Percentiles rank a stretch among this genome's conserved stretches.
phyloP scores from a whole-genome alignment of 2,113 vertebrate genomes.

The Chaenogobius annularis region DNA sequence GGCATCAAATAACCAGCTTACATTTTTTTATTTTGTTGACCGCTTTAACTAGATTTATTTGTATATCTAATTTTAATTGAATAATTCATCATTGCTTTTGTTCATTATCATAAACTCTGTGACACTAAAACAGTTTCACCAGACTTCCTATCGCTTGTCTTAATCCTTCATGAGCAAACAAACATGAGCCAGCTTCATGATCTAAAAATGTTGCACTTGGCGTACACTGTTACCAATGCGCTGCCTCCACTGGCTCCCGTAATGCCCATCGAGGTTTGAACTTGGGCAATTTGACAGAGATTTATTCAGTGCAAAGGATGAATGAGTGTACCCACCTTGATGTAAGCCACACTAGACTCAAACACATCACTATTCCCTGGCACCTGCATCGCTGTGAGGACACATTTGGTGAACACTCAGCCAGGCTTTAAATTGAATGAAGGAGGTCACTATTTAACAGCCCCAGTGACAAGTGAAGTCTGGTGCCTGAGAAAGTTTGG shows the following conservation, averaged over 20 bases:
- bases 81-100: too few species aligned
- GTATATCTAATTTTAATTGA: too few species aligned
- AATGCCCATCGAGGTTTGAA: constrained; percentile 52
- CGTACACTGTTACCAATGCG: constrained; percentile 5
- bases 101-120: neutral
- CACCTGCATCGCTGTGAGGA: constrained; percentile 26
- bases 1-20: neutral
- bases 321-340: constrained; percentile 47
- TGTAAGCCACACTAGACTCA: constrained; percentile 29
- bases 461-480: constrained; percentile 40
- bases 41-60: too few species aligned
- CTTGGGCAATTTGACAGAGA: constrained; percentile 64
- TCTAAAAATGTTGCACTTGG: constrained; percentile 5
- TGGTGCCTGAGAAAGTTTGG: constrained; percentile 22
- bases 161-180: neutral
- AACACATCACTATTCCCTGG: constrained; percentile 26
- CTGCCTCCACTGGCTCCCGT: constrained; percentile 22
- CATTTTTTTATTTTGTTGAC: neutral
- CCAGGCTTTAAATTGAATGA: constrained; percentile 59
- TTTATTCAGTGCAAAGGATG: constrained; percentile 44
- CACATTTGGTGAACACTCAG: constrained; percentile 46
- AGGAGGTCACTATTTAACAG: constrained; percentile 52
- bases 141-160: neutral
- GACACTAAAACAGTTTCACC: neutral
- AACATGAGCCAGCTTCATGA: neutral